phyloP scores from a whole-genome alignment of 30 jellyfish, hydroid and myxozoan species.

The Chironex yamaguchii region DNA sequence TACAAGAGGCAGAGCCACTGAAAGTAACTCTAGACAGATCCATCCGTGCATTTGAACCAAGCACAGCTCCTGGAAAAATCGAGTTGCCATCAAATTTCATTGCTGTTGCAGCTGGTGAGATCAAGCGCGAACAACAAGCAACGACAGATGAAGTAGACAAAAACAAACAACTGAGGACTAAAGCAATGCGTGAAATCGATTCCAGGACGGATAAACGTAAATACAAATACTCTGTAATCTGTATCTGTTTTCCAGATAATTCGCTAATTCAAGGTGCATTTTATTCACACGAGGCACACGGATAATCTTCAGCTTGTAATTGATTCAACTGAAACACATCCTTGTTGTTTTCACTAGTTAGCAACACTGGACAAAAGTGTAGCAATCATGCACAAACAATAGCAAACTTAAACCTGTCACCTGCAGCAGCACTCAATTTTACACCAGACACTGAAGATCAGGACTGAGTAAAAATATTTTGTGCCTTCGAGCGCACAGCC shows the following conservation, averaged over 20 bases:
- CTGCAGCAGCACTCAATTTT: slow-evolving; percentile 86
- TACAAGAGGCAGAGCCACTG: slow-evolving; percentile 91
- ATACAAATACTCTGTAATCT: slow-evolving; percentile 66
- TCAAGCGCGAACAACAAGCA: slow-evolving; percentile 66
- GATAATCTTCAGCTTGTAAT: slow-evolving; percentile 69
- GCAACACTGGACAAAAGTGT: slow-evolving; percentile 65
- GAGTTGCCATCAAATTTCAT: slow-evolving; percentile 79
- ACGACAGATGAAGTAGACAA: slow-evolving; percentile 59
- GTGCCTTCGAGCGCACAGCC: too few species aligned
- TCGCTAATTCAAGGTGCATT: slow-evolving; percentile 84
- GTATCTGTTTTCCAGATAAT: slow-evolving; percentile 93
- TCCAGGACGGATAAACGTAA: slow-evolving; percentile 5
- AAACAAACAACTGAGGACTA: slow-evolving; percentile 69
- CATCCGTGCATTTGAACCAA: slow-evolving; percentile 71
- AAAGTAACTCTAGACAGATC: slow-evolving; percentile 69
- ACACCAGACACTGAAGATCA: too few species aligned
- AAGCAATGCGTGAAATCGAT: slow-evolving; percentile 82
- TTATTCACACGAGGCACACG: slow-evolving; percentile 51
- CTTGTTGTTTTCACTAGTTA: slow-evolving; percentile 70
- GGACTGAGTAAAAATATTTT: too few species aligned
- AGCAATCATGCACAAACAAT: slow-evolving; percentile 12
- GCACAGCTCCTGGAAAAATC: slow-evolving; percentile 23
- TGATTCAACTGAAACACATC: slow-evolving; percentile 69
- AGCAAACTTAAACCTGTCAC: slow-evolving; percentile 68
- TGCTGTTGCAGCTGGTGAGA: slow-evolving; percentile 58